These are phyloP conservation scores for Sapayoa aenigma DNA, from an alignment of 2,113 vertebrate species.

Conservation along the genomic window DNA sequence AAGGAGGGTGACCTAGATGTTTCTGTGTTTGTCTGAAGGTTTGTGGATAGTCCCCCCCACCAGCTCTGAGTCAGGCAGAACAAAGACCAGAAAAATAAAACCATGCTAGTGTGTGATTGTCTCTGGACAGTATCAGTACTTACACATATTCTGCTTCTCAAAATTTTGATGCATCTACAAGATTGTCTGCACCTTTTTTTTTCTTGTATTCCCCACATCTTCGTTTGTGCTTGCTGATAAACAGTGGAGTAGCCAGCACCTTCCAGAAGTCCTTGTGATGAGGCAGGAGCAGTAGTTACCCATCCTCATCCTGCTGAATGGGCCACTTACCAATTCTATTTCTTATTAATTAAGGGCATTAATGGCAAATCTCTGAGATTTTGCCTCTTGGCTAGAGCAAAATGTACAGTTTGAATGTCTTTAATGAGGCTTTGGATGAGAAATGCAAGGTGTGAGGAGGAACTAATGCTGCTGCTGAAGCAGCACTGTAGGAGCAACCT, in stretches of 20 bases:
- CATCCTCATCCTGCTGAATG: background rate
- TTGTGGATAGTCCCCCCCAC: background rate
- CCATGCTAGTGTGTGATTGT: too few species aligned
- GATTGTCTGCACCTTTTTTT: background rate
- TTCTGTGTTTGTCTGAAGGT: background rate
- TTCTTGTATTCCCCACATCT: background rate
- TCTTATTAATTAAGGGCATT: background rate
- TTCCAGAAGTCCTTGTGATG: background rate
- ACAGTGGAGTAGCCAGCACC: fast-evolving
- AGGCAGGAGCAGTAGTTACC: background rate
- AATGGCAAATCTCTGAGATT: background rate
- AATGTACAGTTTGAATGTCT: background rate
- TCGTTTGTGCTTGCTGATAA: background rate
- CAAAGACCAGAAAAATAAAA: background rate
- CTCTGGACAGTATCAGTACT: background rate
- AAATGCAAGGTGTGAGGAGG: background rate
- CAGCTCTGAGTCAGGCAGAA: background rate
- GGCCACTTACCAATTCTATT: background rate
- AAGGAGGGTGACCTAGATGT: background rate
- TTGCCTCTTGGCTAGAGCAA: background rate
- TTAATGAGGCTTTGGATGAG: background rate
- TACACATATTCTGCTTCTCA: background rate
- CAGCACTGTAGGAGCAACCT: background rate
- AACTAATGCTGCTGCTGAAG: background rate
- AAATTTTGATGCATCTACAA: background rate